Percentiles rank a stretch among this genome's conserved stretches.
Conservation (phyloP, 2,888 invertebrate species). For the Ligdia adustata region DNA sequence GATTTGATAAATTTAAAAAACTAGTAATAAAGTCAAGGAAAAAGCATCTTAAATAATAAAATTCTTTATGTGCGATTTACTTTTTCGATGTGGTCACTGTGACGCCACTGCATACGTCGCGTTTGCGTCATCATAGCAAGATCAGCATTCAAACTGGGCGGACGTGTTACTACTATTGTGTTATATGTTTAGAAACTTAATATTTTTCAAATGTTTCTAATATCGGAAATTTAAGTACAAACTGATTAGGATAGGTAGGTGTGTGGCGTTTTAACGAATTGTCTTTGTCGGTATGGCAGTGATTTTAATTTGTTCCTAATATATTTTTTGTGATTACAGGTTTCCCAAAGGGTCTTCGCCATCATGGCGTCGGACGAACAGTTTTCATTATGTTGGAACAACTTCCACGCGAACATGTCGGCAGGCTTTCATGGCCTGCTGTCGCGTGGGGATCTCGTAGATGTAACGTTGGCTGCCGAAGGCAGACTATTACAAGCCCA, state of each 20-base stretch:
- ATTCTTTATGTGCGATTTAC: slow-evolving; percentile 50
- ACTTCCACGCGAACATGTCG: slow-evolving; percentile 89
- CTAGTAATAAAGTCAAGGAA: slow-evolving; percentile 30
- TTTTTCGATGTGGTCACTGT: slow-evolving; percentile 50
- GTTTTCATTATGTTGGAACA: slow-evolving; percentile 90
- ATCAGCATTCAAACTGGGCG: slow-evolving; percentile 74
- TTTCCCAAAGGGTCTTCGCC: slow-evolving; percentile 71
- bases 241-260: slow-evolving; percentile 81
- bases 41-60: too few species aligned
- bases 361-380: slow-evolving; percentile 90
- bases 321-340: slow-evolving; percentile 49
- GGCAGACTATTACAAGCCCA: slow-evolving; percentile 88
- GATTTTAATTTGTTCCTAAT: not conserved
- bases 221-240: slow-evolving; percentile 78
- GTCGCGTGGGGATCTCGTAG: slow-evolving; percentile 88
- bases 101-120: slow-evolving; percentile 70
- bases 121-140: slow-evolving; percentile 78
- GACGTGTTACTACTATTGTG: slow-evolving; percentile 64
- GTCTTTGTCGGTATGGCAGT: not conserved
- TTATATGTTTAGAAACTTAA: slow-evolving; percentile 36
- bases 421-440: slow-evolving; percentile 89
- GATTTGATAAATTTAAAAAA: slow-evolving; percentile 9
- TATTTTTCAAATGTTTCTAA: slow-evolving; percentile 76
- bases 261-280: slow-evolving; percentile 11
- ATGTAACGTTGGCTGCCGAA: slow-evolving; percentile 88